Base-by-base conservation (phyloP, 2,797 vertebrate genomes). In the Sebastolobus alascanus region DNA sequence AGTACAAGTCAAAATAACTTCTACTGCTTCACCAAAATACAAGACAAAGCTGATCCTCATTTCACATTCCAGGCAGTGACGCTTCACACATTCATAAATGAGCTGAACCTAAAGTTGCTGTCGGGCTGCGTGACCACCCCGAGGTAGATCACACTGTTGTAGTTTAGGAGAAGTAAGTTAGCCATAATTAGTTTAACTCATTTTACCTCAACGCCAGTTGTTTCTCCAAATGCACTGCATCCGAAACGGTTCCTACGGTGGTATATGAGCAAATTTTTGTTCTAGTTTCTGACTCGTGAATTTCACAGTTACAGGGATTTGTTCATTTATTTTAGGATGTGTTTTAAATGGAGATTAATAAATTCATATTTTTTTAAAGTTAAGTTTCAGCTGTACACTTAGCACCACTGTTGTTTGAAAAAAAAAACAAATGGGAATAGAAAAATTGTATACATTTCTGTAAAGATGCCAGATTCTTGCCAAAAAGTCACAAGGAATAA, bases 401-500 rank as follows among this genome's bases (percentile, higher is more conserved):
- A 27, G 13, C 59, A 76, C 54, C 37, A 71, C 70, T 81, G 35
- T 68, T 64, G 29, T 80, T 75, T 43, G 13, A 52, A n/a, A 50
- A 58, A 60, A 4, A 8, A 25, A 25, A 25, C n/a, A 71, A 37
- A 61, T 46, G 0, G 16, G 43, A 46, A 46, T 46, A 46, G 0
- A n/a, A n/a, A 1, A 10, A 52, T 4, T 55, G 9, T 59, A 18
- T n/a, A 58, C 29, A 61, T 69, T 2, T 38, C n/a, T 78, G n/a
- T 79, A 40, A 73, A 29, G 11, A 31, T 50, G 22, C 1, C 46
- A 58, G 61, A 68, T 56, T 70, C 8, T 67, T 65, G 31, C 58
- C 60, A 46, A 52, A 81, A 70, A 64, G 25, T 61, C 29, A 31
- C 14, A 55, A 54, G 9, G 38, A 90, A 87, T 85, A 88, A 89